Conservation (phyloP, 2,888 invertebrate genomes). For the Lordiphosa andalusiaca region DNA sequence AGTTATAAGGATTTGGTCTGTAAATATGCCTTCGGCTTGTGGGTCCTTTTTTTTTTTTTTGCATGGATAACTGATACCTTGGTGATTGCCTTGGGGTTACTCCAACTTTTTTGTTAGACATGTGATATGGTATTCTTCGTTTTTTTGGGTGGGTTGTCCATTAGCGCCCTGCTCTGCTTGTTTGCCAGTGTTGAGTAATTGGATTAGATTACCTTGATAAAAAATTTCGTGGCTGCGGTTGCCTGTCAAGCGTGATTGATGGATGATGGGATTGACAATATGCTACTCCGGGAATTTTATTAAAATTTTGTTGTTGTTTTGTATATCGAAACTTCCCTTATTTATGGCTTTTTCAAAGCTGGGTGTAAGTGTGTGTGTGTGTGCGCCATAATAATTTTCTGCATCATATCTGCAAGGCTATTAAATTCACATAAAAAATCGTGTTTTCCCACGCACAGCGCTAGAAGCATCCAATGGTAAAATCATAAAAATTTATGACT, state of each 20-base stretch:
- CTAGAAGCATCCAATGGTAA: slow-evolving; percentile 58
- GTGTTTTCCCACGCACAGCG: slow-evolving; percentile 42
- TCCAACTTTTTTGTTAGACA: slow-evolving; percentile 66
- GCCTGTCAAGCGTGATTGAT: slow-evolving; percentile 65
- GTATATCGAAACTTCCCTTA: slow-evolving; percentile 1
- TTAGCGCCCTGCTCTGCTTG: slow-evolving; percentile 56
- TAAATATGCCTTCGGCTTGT: slow-evolving; percentile 38
- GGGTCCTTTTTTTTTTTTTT: neutral
- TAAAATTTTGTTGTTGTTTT: slow-evolving; percentile 54
- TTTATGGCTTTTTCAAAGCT: too few species aligned
- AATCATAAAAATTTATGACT: slow-evolving; percentile 77
- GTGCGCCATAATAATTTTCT: slow-evolving; percentile 58
- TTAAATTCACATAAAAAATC: slow-evolving; percentile 61
- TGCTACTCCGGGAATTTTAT: slow-evolving; percentile 49
- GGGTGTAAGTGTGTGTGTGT: neutral
- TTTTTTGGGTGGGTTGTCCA: slow-evolving; percentile 38
- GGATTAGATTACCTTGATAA: slow-evolving; percentile 67
- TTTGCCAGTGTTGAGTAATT: slow-evolving; percentile 75
- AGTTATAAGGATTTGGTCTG: slow-evolving; percentile 35
- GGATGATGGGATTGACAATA: slow-evolving; percentile 55
- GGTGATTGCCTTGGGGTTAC: slow-evolving; percentile 65
- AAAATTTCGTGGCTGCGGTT: slow-evolving; percentile 30
- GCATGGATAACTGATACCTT: slow-evolving; percentile 53
- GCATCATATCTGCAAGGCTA: slow-evolving; percentile 67
- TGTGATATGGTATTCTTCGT: slow-evolving; percentile 45